Evolutionary conservation across 2,797 vertebrate genomes (phyloP).

Genomic region (Tokudaia muenninki): DNA sequence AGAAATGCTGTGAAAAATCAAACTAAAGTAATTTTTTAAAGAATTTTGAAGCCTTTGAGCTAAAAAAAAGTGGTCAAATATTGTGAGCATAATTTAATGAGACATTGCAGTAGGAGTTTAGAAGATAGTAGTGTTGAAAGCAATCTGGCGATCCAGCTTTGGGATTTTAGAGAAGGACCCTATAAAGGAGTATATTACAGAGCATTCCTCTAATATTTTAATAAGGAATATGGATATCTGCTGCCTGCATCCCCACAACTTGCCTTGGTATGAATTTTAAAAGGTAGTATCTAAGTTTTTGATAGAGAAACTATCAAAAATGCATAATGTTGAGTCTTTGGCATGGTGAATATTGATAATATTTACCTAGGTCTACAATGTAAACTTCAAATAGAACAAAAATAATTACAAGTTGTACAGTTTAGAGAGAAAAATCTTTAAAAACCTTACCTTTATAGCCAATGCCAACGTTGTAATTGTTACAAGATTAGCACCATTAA

Average conservation of each 20-base stretch:
- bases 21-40: background rate
- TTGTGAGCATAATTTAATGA: background rate
- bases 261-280: background rate
- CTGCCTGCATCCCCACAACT: too few relatives aligned
- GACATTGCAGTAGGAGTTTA: background rate
- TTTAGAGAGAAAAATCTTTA: background rate
- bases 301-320: background rate
- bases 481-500: background rate
- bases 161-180: background rate
- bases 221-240: background rate
- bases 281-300: background rate
- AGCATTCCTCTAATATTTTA: background rate
- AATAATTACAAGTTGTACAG: background rate
- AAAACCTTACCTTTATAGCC: background rate
- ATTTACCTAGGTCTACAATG: background rate
- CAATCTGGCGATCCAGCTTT: background rate
- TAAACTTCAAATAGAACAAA: background rate
- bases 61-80: background rate
- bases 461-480: background rate
- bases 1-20: background rate
- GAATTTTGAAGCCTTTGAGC: background rate
- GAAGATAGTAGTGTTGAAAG: too few relatives aligned
- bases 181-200: too few relatives aligned
- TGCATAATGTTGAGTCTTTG: background rate
- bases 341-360: background rate